Evolutionary conservation across 2,797 vertebrate species (phyloP).

Genomic region (Enteromius thamalakanensis): DNA sequence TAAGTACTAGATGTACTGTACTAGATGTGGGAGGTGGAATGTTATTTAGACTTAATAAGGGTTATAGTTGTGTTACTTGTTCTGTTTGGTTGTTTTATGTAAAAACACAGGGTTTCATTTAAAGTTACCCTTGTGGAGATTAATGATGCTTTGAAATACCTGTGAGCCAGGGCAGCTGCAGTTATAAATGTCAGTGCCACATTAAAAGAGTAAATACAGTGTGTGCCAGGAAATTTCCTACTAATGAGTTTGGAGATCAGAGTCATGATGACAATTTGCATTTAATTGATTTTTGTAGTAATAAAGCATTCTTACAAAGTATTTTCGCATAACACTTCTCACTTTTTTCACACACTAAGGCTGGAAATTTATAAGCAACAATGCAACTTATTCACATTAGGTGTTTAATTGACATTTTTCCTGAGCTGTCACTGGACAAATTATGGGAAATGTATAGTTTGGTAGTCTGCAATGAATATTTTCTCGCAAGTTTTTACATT

Average conservation of each 20-base stretch:
- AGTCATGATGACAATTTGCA: background rate
- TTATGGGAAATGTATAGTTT: background rate
- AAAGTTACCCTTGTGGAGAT: constrained; percentile 5
- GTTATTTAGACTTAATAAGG: background rate
- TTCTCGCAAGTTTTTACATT: background rate
- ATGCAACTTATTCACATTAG: background rate
- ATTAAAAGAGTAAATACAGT: background rate
- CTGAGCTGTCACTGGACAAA: background rate
- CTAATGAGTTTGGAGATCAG: background rate
- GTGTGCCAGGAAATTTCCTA: constrained; percentile 1
- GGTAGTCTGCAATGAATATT: background rate
- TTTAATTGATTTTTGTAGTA: background rate
- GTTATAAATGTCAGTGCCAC: background rate
- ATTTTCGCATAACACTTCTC: background rate
- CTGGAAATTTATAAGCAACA: background rate
- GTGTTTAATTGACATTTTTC: background rate
- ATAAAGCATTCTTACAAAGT: background rate
- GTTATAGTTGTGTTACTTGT: background rate
- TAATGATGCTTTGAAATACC: constrained; percentile 15
- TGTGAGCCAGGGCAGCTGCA: background rate
- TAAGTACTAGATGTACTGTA: background rate
- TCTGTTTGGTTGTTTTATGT: constrained; percentile 2
- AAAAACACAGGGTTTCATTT: background rate
- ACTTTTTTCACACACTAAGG: background rate
- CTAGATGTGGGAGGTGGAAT: background rate